These are phyloP conservation scores for Cervus canadensis DNA, from an alignment of 2,113 vertebrate species.

Conservation along the genomic window DNA sequence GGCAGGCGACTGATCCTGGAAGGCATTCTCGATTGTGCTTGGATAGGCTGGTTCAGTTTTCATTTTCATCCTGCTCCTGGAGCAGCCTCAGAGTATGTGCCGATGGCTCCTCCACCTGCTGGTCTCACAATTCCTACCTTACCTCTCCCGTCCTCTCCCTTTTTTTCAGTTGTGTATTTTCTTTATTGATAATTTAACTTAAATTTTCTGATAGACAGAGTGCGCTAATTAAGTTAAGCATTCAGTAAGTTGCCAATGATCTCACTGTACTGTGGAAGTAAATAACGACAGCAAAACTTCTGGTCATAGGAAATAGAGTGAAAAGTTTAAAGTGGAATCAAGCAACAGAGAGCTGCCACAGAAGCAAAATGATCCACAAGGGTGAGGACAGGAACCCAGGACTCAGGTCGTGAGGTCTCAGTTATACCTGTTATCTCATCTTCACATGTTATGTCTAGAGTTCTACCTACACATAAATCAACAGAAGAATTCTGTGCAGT, in stretches of 20 bases:
- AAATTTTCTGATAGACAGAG: not conserved
- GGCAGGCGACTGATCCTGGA: not conserved
- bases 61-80: not conserved
- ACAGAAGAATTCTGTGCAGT: not conserved
- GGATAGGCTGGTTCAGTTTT: not conserved
- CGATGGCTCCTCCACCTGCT: not conserved
- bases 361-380: not conserved
- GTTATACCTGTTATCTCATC: accelerated
- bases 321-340: not conserved
- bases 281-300: not conserved
- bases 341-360: not conserved
- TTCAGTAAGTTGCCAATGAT: not conserved
- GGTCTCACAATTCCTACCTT: not conserved
- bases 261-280: not conserved
- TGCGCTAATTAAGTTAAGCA: not conserved
- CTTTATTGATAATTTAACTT: not conserved
- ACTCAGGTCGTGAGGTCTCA: not conserved
- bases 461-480: not conserved
- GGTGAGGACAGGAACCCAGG: not conserved
- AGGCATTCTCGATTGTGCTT: not conserved
- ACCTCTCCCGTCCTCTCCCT: not conserved
- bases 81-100: not conserved
- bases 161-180: not conserved
- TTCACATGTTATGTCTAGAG: not conserved
- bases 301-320: not conserved